Percentiles rank a stretch among this genome's conserved stretches.
Conservation (phyloP, 2,888 invertebrate genomes). For the Parapristionchus giblindavisi region DNA sequence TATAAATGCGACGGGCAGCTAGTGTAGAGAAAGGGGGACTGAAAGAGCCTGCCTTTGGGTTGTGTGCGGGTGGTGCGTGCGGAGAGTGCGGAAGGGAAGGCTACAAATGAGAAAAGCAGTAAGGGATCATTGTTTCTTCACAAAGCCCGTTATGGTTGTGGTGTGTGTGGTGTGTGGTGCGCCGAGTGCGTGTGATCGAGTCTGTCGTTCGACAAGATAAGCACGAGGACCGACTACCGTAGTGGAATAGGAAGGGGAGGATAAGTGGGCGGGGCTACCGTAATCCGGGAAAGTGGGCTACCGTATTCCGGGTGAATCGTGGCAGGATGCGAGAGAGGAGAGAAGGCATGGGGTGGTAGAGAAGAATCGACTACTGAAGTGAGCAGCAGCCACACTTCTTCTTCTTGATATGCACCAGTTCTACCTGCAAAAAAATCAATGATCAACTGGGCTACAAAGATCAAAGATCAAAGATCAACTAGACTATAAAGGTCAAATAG, state of each 20-base stretch:
- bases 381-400: conserved; percentile 62
- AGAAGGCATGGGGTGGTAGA: neutral
- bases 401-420: conserved; percentile 57
- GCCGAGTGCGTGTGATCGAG: too few species aligned
- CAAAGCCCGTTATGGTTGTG: too few species aligned
- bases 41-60: conserved; percentile 33
- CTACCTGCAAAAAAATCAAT: conserved; percentile 44
- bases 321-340: neutral
- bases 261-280: too few species aligned
- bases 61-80: neutral
- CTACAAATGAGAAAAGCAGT: neutral
- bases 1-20: conserved; percentile 30
- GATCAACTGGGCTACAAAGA: too few species aligned
- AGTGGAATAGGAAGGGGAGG: neutral
- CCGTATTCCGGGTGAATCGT: too few species aligned
- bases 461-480: neutral
- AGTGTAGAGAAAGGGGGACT: neutral
- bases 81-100: neutral
- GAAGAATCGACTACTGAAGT: conserved; percentile 46
- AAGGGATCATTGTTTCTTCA: neutral
- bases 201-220: too few species aligned
- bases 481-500: too few species aligned
- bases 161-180: too few species aligned
- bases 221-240: neutral
- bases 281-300: too few species aligned